Base-by-base conservation (phyloP, 2,797 vertebrate species). In the Salmo trutta region DNA sequence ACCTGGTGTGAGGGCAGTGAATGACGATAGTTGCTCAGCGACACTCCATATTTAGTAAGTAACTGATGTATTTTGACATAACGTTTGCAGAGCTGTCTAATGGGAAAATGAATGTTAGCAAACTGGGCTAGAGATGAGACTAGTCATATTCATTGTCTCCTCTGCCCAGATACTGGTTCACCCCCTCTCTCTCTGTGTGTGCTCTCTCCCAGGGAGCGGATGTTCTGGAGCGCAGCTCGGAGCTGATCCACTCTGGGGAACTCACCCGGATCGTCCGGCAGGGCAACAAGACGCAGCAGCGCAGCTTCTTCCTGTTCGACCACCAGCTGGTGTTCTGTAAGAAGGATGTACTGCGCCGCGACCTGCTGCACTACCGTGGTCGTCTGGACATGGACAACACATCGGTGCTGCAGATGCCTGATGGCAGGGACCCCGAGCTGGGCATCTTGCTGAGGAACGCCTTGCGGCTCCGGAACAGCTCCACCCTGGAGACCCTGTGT, bases 261-360 rank as follows among this genome's bases (percentile, higher is more conserved):
- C 88, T 99, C 88, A 96, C 94, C 54, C 96, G 93, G 77, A 77
- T 96, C 74, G 90, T 96, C 16, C 95, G 93, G 76, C 96, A 97
- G 64, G 96, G 97, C 79, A 98, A 95, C 79, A 98, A 95, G 91
- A 96, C 94, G 83, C 98, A 99, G 86, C 98, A 98, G 87, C 97
- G 98, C 87, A 97, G 93, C 75, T 98, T 96, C 93, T 99, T 99
- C 91, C 94, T 99, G 71, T 99, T 99, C 53, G 98, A 99, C 93
- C 98, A 99, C 90, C 98, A 99, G 88, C 89, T 99, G 79, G 95
- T 99, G 54, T 96, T 96, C 90, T 99, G 97, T 87, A 99, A 98
- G 88, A 99, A 99, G 85, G 98, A 99, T 73, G 90, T 99, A 68
- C 92, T 99, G 88, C 94, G 98, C 70, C 93, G 98, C 79, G 98